Conservation (phyloP, 2,797 vertebrate species). For the Chaetophractus vellerosus region DNA sequence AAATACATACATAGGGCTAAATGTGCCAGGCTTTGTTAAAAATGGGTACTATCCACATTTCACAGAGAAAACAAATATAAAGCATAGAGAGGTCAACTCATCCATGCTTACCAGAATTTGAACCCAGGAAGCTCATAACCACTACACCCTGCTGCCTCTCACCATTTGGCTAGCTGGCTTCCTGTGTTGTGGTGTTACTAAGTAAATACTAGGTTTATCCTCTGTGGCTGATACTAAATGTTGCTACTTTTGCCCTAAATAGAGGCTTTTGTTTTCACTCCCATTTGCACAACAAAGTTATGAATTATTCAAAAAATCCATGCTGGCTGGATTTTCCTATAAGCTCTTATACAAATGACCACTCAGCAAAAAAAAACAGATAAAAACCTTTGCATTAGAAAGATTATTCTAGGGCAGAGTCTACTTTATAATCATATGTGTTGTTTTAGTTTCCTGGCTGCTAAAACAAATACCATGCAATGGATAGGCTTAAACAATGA, state of each 20-base stretch:
- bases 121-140: background rate
- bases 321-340: background rate
- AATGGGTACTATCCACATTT: slow-evolving; percentile 13
- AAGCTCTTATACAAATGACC: background rate
- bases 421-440: background rate
- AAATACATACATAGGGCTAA: background rate
- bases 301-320: background rate
- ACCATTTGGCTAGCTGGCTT: background rate
- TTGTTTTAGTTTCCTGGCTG: too few species aligned
- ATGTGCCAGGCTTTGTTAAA: background rate
- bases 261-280: slow-evolving; percentile 22
- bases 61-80: slow-evolving; percentile 36
- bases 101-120: background rate
- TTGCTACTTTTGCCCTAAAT: background rate
- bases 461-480: too few species aligned
- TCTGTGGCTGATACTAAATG: background rate
- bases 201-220: slow-evolving; percentile 8
- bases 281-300: background rate
- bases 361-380: background rate
- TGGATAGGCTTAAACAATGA: too few species aligned
- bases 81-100: background rate
- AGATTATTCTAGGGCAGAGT: background rate
- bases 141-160: background rate
- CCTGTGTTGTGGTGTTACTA: background rate
- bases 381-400: background rate